Percentiles rank a stretch among this genome's conserved stretches.
These are phyloP conservation scores for Tringa solitaria DNA, from an alignment of 2,113 vertebrate genomes.

Conservation along the genomic window DNA sequence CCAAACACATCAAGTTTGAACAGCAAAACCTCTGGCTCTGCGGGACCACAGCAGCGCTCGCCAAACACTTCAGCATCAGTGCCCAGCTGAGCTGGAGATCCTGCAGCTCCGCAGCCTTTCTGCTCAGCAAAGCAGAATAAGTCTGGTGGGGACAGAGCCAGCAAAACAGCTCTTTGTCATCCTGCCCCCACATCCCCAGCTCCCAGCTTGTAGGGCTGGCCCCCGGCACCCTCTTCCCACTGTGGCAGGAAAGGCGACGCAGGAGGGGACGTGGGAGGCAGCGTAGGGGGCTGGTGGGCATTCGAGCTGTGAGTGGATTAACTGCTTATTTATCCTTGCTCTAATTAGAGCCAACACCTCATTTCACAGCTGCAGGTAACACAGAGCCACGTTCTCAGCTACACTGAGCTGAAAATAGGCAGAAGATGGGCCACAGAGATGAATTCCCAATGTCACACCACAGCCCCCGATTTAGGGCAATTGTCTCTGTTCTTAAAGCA, in stretches of 20 bases:
- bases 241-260: not conserved
- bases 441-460: not conserved
- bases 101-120: not conserved
- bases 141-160: not conserved
- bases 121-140: constrained; percentile 14
- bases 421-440: fast-evolving
- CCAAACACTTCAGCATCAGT: not conserved
- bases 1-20: not conserved
- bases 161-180: not conserved
- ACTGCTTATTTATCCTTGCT: not conserved
- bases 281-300: not conserved
- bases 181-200: not conserved
- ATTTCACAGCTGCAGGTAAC: not conserved
- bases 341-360: not conserved
- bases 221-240: not conserved
- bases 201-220: not conserved
- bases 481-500: not conserved
- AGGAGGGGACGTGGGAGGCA: not conserved
- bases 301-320: not conserved
- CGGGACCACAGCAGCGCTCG: not conserved
- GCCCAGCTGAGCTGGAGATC: not conserved
- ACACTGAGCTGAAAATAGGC: not conserved
- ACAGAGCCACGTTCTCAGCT: not conserved
- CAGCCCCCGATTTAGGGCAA: not conserved
- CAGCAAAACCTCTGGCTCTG: not conserved